Conservation (phyloP, 2,113 vertebrate species). For the Psammodynastes pulverulentus region DNA sequence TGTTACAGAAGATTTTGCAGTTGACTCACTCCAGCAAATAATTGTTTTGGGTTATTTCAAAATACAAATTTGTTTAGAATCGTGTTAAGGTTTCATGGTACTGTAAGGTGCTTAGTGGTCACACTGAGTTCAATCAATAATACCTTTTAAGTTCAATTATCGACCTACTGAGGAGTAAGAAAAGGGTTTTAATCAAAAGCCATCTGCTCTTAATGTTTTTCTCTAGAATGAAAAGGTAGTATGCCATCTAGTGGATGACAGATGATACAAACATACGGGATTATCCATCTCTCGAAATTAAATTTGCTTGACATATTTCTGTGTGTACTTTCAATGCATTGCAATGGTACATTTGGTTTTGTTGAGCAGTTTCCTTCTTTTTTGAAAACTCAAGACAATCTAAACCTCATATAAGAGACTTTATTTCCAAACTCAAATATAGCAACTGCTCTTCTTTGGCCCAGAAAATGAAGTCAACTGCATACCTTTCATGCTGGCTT, state of each 20-base stretch:
- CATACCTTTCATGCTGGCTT: not conserved
- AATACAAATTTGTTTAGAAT: not conserved
- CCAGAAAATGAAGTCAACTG: not conserved
- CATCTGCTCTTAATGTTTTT: not conserved
- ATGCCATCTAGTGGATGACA: conserved; percentile 48
- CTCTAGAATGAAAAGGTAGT: not conserved
- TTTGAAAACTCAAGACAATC: rapidly evolving
- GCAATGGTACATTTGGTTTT: not conserved
- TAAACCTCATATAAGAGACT: not conserved
- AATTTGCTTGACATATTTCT: not conserved
- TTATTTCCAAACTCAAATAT: not conserved
- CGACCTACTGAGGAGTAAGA: not conserved
- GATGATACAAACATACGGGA: not conserved
- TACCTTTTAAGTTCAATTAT: not conserved
- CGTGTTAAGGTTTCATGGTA: not conserved
- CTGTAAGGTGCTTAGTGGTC: not conserved
- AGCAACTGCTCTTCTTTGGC: not conserved
- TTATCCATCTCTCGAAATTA: rapidly evolving
- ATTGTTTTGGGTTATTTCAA: not conserved
- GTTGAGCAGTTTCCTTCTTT: not conserved
- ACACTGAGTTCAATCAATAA: not conserved
- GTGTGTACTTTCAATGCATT: not conserved
- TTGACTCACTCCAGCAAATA: not conserved
- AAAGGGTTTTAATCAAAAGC: not conserved
- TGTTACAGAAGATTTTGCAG: not conserved